Conservation (phyloP, 2,797 vertebrate species). For the Lindbergichthys nudifrons region DNA sequence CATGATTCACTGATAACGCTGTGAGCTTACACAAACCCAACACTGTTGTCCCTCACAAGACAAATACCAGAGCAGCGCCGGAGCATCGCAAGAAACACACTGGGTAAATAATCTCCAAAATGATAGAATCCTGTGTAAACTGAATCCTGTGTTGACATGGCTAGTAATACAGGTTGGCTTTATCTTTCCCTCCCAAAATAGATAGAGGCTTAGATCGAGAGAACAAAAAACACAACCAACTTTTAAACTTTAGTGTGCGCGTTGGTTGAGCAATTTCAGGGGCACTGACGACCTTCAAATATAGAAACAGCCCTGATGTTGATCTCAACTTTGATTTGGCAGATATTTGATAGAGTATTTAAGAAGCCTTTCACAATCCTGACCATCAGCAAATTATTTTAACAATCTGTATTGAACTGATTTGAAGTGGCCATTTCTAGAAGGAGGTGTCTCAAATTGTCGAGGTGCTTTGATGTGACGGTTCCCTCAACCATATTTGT, state of each 20-base stretch:
- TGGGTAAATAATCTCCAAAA: conserved; percentile 61
- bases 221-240: conserved; percentile 27
- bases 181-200: conserved; percentile 19
- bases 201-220: conserved; percentile 7
- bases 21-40: conserved; percentile 49
- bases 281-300: conserved; percentile 22
- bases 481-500: conserved; percentile 10
- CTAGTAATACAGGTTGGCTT: conserved; percentile 30
- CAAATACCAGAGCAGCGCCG: conserved; percentile 53
- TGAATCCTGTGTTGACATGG: conserved; percentile 40
- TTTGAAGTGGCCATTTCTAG: not conserved
- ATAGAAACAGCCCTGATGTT: conserved; percentile 18
- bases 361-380: not conserved
- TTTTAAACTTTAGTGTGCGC: not conserved
- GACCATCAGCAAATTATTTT: not conserved
- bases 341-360: not conserved
- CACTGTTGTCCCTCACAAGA: conserved; percentile 52
- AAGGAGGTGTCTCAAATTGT: not conserved
- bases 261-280: not conserved
- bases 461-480: not conserved
- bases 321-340: not conserved
- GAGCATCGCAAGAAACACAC: conserved; percentile 31
- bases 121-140: conserved; percentile 62
- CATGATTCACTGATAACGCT: conserved; percentile 62
- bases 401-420: not conserved